A percentile compares a stretch with the other conserved stretches of the same genome.
Conservation (phyloP, 1,140 invertebrate genomes). For the Maniola jurtina region DNA sequence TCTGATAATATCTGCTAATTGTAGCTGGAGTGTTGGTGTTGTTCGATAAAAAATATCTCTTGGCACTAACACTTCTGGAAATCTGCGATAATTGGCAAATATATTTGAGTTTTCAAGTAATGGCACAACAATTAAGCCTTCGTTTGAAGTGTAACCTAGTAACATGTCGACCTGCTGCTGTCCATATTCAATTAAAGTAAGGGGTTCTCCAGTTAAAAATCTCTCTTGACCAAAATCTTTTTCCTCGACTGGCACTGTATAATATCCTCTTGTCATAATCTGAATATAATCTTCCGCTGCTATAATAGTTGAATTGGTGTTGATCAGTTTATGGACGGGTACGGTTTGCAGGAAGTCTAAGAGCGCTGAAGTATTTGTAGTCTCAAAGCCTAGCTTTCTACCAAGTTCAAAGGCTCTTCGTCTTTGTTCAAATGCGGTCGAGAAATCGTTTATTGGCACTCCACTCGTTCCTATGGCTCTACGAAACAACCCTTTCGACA, state of each 20-base stretch:
- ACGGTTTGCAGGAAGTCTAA: conserved; percentile 64
- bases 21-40: conserved; percentile 36
- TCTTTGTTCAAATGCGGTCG: conserved; percentile 27
- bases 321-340: conserved; percentile 56
- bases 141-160: conserved; percentile 80
- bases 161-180: conserved; percentile 79
- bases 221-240: conserved; percentile 51
- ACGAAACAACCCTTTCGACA: conserved; percentile 65
- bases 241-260: conserved; percentile 48
- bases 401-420: too few species aligned
- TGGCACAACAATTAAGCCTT: conserved; percentile 42
- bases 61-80: conserved; percentile 45
- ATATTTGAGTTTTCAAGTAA: conserved; percentile 30
- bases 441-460: conserved; percentile 43
- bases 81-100: conserved; percentile 43
- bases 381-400: conserved; percentile 29
- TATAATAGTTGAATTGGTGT: conserved; percentile 43
- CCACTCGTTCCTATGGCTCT: conserved; percentile 53
- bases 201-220: conserved; percentile 56
- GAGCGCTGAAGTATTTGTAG: neutral
- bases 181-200: neutral
- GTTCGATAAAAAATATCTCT: conserved; percentile 39
- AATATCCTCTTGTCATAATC: conserved; percentile 45
- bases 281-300: conserved; percentile 37
- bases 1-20: conserved; percentile 56